A percentile compares a stretch with the other conserved stretches of the same genome.
Evolutionary conservation across 2,113 vertebrate species (phyloP).

Genomic region (Coregonus clupeaformis): DNA sequence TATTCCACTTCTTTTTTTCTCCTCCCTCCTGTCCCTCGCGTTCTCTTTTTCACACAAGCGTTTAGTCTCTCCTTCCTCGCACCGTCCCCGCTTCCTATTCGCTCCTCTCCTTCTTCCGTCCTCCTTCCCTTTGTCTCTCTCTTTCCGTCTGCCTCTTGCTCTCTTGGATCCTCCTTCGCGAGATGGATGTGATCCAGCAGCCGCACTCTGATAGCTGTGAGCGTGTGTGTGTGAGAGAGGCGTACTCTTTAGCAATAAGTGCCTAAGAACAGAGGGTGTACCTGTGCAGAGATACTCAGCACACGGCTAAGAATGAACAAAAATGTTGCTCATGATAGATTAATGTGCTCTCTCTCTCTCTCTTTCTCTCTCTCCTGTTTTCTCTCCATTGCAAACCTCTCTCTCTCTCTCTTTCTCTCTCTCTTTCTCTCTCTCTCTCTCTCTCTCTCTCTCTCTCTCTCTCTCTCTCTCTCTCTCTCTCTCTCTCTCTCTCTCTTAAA

Average conservation of each 20-base stretch:
- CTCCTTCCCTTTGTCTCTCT: constrained; percentile 55
- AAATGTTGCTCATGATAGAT: constrained; percentile 61
- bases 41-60: constrained; percentile 57
- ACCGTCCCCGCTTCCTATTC: constrained; percentile 61
- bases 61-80: constrained; percentile 57
- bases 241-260: constrained; percentile 45
- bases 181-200: constrained; percentile 71
- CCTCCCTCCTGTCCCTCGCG: constrained; percentile 51
- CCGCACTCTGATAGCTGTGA: constrained; percentile 60
- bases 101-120: constrained; percentile 65
- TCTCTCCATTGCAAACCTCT: constrained; percentile 46
- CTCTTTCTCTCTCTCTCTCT: constrained; percentile 43
- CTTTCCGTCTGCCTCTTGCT: constrained; percentile 56
- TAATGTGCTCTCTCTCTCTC: constrained; percentile 53
- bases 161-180: constrained; percentile 60
- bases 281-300: constrained; percentile 62
- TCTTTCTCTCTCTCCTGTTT: constrained; percentile 53
- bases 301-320: constrained; percentile 52
- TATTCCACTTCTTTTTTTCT: constrained; percentile 64
- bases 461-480: constrained; percentile 40
- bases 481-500: constrained; percentile 69
- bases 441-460: constrained; percentile 62
- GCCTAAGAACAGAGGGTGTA: constrained; percentile 53
- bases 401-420: constrained; percentile 46
- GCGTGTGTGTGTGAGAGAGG: constrained; percentile 39